A percentile compares a stretch with the other conserved stretches of the same genome.
phyloP scores from a whole-genome alignment of 2,113 vertebrate genomes.

The Eurypyga helias region DNA sequence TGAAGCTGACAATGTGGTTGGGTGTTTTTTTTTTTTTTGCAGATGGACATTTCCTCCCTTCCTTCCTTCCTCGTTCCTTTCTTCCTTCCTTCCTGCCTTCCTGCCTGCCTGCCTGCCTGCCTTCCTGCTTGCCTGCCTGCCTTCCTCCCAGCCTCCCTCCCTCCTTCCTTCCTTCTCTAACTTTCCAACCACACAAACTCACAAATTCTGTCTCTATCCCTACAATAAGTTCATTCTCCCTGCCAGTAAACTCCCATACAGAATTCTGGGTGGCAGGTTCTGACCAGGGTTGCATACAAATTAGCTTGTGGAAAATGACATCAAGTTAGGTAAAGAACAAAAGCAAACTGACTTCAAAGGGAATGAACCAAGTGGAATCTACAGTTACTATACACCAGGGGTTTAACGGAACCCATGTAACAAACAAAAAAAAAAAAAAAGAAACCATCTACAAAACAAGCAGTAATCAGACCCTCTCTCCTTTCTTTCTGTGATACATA shows the following conservation, averaged over 20 bases:
- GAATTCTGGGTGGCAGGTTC: slow-evolving; percentile 86
- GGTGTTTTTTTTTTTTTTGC: fast-evolving
- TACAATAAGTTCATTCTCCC: slow-evolving; percentile 72
- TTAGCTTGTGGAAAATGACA: slow-evolving; percentile 82
- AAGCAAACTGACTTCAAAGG: slow-evolving; percentile 87
- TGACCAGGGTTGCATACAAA: slow-evolving; percentile 85
- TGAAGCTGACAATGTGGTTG: not conserved
- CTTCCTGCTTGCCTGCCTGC: not conserved
- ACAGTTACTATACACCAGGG: slow-evolving; percentile 71
- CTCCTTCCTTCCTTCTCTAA: too few species aligned
- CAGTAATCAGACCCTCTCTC: slow-evolving; percentile 56
- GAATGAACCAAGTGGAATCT: slow-evolving; percentile 49
- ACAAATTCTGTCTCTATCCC: not conserved
- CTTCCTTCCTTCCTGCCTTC: not conserved
- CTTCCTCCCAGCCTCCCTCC: not conserved
- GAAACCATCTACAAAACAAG: slow-evolving; percentile 62
- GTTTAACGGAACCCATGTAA: slow-evolving; percentile 68
- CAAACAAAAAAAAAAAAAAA: not conserved
- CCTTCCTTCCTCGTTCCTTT: fast-evolving
- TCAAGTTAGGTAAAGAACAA: slow-evolving; percentile 90
- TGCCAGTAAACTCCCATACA: slow-evolving; percentile 59
- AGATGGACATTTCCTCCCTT: too few species aligned
- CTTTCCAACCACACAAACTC: not conserved
- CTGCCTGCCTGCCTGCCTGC: not conserved
- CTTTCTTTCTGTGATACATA: slow-evolving; percentile 68